Conservation (phyloP, 1,140 invertebrate species). For the Solenopsis fugax region DNA sequence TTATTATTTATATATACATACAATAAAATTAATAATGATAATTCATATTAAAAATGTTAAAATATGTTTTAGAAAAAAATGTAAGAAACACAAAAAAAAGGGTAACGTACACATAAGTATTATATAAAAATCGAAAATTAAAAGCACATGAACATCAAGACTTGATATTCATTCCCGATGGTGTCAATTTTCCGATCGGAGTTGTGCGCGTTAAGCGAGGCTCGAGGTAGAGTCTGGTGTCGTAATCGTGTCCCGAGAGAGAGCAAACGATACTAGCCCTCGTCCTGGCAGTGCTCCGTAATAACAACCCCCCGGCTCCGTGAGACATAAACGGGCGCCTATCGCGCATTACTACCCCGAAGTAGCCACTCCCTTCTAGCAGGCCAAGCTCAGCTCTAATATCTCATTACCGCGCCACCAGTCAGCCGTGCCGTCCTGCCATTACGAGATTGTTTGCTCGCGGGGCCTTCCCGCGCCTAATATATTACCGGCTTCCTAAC, state of each 20-base stretch:
- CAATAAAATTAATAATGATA: background rate
- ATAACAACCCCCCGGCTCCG: constrained; percentile 80
- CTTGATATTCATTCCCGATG: constrained; percentile 21
- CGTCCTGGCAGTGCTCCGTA: constrained; percentile 81
- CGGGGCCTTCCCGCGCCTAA: constrained; percentile 79
- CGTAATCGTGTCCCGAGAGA: constrained; percentile 86
- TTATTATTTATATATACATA: background rate
- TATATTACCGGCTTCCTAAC: constrained; percentile 80
- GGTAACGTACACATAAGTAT: background rate
- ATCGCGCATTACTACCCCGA: constrained; percentile 83
- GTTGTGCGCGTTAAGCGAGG: constrained; percentile 23
- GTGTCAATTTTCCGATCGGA: constrained; percentile 52
- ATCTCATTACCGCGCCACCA: constrained; percentile 87
- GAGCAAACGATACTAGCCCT: constrained; percentile 84
- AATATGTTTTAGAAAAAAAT: background rate
- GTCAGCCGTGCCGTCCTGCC: constrained; percentile 82
- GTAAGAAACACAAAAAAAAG: background rate
- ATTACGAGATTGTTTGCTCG: constrained; percentile 87
- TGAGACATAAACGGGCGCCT: constrained; percentile 78
- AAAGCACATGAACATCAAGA: background rate
- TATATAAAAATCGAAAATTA: background rate
- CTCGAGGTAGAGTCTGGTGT: constrained; percentile 71
- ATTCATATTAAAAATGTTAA: background rate
- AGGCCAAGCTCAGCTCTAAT: constrained; percentile 83
- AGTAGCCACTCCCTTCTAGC: constrained; percentile 85